These are phyloP conservation scores for Tetragonula carbonaria DNA, from an alignment of 2,888 invertebrate species.

Conservation along the genomic window DNA sequence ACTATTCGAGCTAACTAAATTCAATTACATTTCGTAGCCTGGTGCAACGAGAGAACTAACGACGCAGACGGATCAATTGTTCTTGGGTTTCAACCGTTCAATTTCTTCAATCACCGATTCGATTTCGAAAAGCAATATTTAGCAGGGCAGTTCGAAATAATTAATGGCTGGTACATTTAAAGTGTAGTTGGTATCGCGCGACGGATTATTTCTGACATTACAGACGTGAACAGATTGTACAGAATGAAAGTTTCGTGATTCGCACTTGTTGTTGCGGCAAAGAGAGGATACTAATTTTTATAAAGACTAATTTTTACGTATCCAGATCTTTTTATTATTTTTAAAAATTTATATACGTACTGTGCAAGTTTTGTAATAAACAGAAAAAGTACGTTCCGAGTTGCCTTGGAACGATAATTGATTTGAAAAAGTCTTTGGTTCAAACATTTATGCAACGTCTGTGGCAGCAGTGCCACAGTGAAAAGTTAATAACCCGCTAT, in stretches of 20 bases:
- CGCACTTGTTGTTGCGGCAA: background rate
- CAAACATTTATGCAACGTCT: background rate
- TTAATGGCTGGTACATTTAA: background rate
- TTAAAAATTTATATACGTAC: too few species aligned
- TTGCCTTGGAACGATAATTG: too few species aligned
- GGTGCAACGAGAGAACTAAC: background rate
- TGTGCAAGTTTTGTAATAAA: too few species aligned
- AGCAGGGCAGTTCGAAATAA: background rate
- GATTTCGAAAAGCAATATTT: background rate
- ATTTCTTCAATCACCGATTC: background rate
- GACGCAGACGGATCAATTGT: too few species aligned
- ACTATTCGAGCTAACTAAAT: background rate
- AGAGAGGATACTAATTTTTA: background rate
- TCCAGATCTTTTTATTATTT: background rate
- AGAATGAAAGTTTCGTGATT: background rate
- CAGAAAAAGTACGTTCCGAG: too few species aligned
- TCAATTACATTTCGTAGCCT: background rate
- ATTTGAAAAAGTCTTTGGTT: too few species aligned
- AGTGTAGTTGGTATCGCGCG: background rate
- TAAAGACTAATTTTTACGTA: background rate
- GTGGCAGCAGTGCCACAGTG: background rate
- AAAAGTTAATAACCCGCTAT: constrained; percentile 1
- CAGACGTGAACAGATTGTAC: background rate
- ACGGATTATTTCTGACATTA: background rate
- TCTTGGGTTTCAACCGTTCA: background rate